phyloP scores from a whole-genome alignment of 1,140 invertebrate genomes.

The Drosophila repletoides region DNA sequence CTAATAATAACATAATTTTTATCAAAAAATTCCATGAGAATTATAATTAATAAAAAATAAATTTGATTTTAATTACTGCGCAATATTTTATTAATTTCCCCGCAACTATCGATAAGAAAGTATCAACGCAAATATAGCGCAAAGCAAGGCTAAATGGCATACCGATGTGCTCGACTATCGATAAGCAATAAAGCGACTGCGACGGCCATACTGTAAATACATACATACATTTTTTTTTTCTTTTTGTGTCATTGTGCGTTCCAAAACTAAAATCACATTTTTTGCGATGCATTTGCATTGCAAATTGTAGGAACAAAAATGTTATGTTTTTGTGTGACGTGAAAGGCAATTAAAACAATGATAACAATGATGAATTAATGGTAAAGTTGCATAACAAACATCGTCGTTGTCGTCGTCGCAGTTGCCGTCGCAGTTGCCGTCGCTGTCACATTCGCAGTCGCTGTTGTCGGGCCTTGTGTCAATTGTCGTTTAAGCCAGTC shows the following conservation, averaged over 20 bases:
- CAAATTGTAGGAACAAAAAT: slow-evolving; percentile 52
- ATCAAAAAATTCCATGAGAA: no score
- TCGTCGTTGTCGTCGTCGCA: slow-evolving; percentile 60
- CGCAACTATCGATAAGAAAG: background rate
- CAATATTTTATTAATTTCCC: no score
- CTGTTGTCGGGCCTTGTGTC: no score
- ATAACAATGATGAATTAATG: slow-evolving; percentile 71
- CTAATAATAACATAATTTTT: no score
- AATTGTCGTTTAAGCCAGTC: slow-evolving; percentile 18
- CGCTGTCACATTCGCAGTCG: no score
- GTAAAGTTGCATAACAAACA: slow-evolving; percentile 69
- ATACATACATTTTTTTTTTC: slow-evolving; percentile 49
- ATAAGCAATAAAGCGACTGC: slow-evolving; percentile 19
- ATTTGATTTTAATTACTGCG: no score
- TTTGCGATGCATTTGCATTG: slow-evolving; percentile 48
- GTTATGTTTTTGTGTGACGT: slow-evolving; percentile 44
- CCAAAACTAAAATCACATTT: slow-evolving; percentile 48
- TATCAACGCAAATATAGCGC: background rate
- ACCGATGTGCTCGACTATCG: slow-evolving; percentile 9
- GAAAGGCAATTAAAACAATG: slow-evolving; percentile 35
- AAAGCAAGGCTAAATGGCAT: background rate
- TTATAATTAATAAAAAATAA: no score
- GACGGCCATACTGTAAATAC: slow-evolving; percentile 51
- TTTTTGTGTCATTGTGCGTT: slow-evolving; percentile 52
- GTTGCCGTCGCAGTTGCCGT: no score